These are phyloP conservation scores for Papilio xuthus DNA, from an alignment of 1,140 invertebrate genomes.

Conservation along the genomic window DNA sequence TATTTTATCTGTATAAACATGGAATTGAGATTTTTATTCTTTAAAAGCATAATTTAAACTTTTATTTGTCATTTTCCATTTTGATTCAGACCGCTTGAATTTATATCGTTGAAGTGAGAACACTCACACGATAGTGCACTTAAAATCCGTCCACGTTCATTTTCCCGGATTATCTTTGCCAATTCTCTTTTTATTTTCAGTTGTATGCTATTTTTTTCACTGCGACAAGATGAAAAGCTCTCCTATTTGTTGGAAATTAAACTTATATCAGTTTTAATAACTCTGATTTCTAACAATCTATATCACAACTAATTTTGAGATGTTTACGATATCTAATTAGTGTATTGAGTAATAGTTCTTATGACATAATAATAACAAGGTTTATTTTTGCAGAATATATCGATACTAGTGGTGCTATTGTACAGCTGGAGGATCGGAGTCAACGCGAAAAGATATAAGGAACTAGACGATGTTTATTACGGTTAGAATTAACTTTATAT, in stretches of 20 bases:
- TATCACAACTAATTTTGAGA: too few species aligned
- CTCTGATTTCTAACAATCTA: too few species aligned
- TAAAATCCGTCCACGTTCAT: conserved; percentile 33
- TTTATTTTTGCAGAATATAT: conserved; percentile 85
- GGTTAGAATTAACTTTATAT: conserved; percentile 68
- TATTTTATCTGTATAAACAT: neutral
- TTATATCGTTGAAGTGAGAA: conserved; percentile 25
- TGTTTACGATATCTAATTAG: neutral
- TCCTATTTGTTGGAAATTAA: too few species aligned
- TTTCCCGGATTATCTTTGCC: neutral
- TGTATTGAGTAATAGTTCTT: neutral
- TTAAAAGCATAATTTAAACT: neutral
- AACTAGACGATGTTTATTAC: conserved; percentile 87
- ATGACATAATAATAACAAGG: neutral
- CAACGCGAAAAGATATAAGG: conserved; percentile 85
- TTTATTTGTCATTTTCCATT: neutral
- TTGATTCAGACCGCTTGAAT: conserved; percentile 14
- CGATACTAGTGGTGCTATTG: conserved; percentile 85
- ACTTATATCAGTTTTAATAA: too few species aligned
- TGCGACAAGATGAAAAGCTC: neutral
- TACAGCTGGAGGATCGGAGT: conserved; percentile 87
- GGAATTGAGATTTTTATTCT: neutral
- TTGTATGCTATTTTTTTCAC: neutral
- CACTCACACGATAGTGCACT: conserved; percentile 34
- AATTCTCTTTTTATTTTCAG: neutral